Evolutionary conservation across 2,113 vertebrate genomes (phyloP).

Genomic region (Hydropotes inermis): DNA sequence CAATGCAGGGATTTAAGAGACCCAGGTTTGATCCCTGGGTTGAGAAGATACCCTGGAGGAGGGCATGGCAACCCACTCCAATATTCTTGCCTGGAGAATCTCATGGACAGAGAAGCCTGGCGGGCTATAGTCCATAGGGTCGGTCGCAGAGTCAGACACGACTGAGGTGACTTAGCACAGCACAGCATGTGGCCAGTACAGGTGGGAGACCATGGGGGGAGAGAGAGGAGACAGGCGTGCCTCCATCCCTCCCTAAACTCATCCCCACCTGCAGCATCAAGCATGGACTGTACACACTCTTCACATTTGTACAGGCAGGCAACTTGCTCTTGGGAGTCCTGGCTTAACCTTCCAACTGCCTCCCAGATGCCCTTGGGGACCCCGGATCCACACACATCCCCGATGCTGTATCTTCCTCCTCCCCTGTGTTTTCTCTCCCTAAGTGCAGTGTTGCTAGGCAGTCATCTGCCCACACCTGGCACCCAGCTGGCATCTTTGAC

Average conservation of each 20-base stretch:
- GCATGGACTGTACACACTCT: fast-evolving
- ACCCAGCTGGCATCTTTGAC: background rate
- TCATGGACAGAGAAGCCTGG: background rate
- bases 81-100: background rate
- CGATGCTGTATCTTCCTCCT: fast-evolving
- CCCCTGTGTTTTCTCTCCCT: too few relatives aligned
- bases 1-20: background rate
- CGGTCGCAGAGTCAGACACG: background rate
- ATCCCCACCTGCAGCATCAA: background rate
- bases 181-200: background rate
- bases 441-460: fast-evolving
- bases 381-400: background rate
- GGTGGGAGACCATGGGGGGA: background rate
- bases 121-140: background rate
- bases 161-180: background rate
- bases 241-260: background rate
- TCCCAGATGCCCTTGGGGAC: background rate
- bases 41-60: background rate
- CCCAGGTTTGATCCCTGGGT: background rate
- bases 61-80: background rate
- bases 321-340: background rate
- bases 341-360: background rate
- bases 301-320: background rate
- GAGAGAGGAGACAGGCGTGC: background rate
- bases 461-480: background rate